These are phyloP conservation scores for Zeuzera pyrina DNA, from an alignment of 2,888 invertebrate species.

Conservation along the genomic window DNA sequence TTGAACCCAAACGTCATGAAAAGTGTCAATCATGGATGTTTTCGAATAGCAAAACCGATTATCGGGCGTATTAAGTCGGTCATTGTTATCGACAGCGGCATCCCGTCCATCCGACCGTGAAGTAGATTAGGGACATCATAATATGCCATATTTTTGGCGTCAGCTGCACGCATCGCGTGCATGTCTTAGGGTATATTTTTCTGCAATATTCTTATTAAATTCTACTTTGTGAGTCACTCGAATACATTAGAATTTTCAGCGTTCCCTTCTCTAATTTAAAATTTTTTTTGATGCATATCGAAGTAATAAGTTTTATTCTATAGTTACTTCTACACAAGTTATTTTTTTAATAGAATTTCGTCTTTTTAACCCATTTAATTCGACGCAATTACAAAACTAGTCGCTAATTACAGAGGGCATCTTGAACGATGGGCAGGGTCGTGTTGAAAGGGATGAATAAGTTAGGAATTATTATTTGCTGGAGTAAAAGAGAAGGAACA, in stretches of 20 bases:
- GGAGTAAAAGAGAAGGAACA: constrained; percentile 33
- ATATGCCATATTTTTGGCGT: constrained; percentile 65
- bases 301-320: too few species aligned
- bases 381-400: constrained; percentile 15
- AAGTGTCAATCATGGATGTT: constrained; percentile 70
- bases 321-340: too few species aligned
- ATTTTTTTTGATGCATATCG: too few species aligned
- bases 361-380: too few species aligned
- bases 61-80: constrained; percentile 69
- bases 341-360: too few species aligned
- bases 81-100: constrained; percentile 64
- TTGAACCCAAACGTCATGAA: constrained; percentile 54
- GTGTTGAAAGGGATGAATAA: constrained; percentile 48
- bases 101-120: constrained; percentile 55
- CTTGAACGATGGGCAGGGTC: constrained; percentile 33
- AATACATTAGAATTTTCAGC: too few species aligned
- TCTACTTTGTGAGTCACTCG: constrained; percentile 23
- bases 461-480: constrained; percentile 54
- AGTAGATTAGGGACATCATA: constrained; percentile 71
- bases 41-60: constrained; percentile 70
- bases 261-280: too few species aligned
- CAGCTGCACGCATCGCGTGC: constrained; percentile 65
- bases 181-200: constrained; percentile 31
- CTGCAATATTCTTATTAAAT: constrained; percentile 36
- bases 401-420: constrained; percentile 52